Percentiles rank a stretch among this genome's conserved stretches.
Conservation (phyloP, 2,797 vertebrate species). For the Crenuchus spilurus region DNA sequence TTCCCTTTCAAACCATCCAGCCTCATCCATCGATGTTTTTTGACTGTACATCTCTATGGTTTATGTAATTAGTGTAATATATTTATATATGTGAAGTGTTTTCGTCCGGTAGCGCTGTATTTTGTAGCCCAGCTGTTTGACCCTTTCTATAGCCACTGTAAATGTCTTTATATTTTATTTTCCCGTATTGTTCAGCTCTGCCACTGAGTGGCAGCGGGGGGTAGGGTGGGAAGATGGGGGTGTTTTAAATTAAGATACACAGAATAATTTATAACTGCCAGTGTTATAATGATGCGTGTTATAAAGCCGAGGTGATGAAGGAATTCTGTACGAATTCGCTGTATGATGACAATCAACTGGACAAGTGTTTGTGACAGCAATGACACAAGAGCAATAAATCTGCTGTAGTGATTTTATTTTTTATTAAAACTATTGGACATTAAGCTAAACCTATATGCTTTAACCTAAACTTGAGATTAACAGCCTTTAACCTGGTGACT, state of each 20-base stretch:
- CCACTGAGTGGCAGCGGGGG: constrained; percentile 82
- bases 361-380: constrained; percentile 46
- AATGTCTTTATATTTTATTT: constrained; percentile 74
- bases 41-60: constrained; percentile 45
- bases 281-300: constrained; percentile 64
- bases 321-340: constrained; percentile 49
- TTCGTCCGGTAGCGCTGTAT: constrained; percentile 46
- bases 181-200: constrained; percentile 70
- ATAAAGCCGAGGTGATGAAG: constrained; percentile 45
- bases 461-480: constrained; percentile 57
- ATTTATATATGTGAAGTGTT: constrained; percentile 56
- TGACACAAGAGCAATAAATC: constrained; percentile 56
- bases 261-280: constrained; percentile 60
- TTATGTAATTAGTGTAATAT: constrained; percentile 69
- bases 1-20: background rate
- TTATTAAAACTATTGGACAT: constrained; percentile 31
- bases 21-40: background rate
- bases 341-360: constrained; percentile 61
- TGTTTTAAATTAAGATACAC: constrained; percentile 72
- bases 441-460: constrained; percentile 42
- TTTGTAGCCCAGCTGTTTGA: constrained; percentile 46
- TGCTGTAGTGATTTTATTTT: constrained; percentile 58
- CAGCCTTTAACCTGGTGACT: constrained; percentile 34
- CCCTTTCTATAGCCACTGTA: constrained; percentile 70
- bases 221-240: no score